Percentiles rank a stretch among this genome's conserved stretches.
Evolutionary conservation across 2,113 vertebrate genomes (phyloP).

Genomic region (Melanerpes formicivorus): DNA sequence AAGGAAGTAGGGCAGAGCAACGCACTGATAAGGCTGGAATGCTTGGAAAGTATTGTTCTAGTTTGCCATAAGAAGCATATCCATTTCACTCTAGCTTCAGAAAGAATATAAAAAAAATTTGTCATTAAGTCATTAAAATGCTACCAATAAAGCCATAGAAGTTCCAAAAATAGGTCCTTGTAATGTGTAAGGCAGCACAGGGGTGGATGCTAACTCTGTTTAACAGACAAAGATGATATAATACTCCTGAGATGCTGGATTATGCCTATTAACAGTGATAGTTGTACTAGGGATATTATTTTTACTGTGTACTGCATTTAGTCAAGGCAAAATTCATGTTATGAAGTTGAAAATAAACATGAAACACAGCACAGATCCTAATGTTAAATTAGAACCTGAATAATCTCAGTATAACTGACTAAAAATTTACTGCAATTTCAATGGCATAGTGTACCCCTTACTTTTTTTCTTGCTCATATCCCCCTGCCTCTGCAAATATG

Average conservation of each 20-base stretch:
- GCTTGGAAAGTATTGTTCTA: background rate
- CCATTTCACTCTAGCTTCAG: background rate
- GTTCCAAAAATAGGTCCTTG: background rate
- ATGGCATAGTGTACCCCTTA: background rate
- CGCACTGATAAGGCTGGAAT: background rate
- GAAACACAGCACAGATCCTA: background rate
- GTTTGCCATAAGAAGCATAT: background rate
- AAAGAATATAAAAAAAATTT: background rate
- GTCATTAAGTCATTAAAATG: background rate
- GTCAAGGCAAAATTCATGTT: background rate
- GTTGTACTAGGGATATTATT: background rate
- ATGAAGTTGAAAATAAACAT: background rate
- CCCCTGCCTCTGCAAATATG: background rate
- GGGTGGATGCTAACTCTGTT: background rate
- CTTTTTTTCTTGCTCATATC: background rate
- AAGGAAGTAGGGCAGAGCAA: background rate
- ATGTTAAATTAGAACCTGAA: background rate
- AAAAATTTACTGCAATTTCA: background rate
- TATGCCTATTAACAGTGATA: background rate
- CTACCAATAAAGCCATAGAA: background rate
- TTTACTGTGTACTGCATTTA: background rate
- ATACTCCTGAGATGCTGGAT: background rate
- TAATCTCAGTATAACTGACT: background rate
- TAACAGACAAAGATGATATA: background rate
- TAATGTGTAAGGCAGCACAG: background rate